Evolutionary conservation across 2,113 vertebrate species (phyloP).

Genomic region (Gobius niger): DNA sequence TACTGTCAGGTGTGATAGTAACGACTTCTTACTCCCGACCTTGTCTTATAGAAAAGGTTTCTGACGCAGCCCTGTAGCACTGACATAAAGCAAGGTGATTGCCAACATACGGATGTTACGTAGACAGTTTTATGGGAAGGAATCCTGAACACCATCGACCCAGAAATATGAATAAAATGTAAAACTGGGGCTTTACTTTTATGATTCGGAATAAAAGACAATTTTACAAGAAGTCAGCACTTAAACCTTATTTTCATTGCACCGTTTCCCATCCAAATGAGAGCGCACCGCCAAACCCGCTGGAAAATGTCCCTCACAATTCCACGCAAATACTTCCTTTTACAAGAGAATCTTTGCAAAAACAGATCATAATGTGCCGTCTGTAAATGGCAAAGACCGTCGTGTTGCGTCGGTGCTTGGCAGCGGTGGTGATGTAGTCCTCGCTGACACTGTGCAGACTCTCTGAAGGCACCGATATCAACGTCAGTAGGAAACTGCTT

Average conservation of each 20-base stretch:
- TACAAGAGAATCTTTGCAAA: background rate
- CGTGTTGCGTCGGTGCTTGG: background rate
- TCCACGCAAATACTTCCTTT: background rate
- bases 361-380: background rate
- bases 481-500: slow-evolving; percentile 49
- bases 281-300: slow-evolving; percentile 35
- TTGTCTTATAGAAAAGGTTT: background rate
- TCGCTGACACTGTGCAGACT: slow-evolving; percentile 9
- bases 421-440: slow-evolving; percentile 2
- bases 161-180: slow-evolving; percentile 5
- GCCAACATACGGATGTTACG: background rate
- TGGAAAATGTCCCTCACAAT: slow-evolving; percentile 16
- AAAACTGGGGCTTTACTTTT: slow-evolving; percentile 11
- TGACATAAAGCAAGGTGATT: background rate
- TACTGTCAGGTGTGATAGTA: no score
- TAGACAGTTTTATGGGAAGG: slow-evolving; percentile 5
- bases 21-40: no score
- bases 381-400: slow-evolving; percentile 9
- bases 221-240: slow-evolving; percentile 21
- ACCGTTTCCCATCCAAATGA: slow-evolving; percentile 45
- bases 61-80: background rate
- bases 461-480: slow-evolving; percentile 49
- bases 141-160: slow-evolving; percentile 16
- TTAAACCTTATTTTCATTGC: slow-evolving; percentile 33
- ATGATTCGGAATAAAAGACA: slow-evolving; percentile 18